Evolutionary conservation across 2,113 vertebrate genomes (phyloP).

Genomic region (Nothocercus nigrocapillus): DNA sequence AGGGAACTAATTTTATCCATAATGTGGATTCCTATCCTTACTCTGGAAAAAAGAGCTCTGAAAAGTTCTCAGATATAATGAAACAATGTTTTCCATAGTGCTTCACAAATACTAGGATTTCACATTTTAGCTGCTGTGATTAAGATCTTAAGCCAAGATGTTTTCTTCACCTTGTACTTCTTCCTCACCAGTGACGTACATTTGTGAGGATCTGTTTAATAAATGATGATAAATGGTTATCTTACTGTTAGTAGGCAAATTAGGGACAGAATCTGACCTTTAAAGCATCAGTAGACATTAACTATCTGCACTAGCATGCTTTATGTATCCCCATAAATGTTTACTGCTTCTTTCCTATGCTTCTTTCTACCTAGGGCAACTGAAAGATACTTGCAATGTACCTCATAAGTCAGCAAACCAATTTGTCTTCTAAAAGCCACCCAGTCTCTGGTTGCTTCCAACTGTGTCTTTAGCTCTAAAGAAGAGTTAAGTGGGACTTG

Average conservation of each 20-base stretch:
- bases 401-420: neutral
- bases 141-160: neutral
- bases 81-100: neutral
- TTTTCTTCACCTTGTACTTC: neutral
- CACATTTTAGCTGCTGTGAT: neutral
- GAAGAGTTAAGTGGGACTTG: rapidly evolving
- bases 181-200: neutral
- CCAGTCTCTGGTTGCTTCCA: neutral
- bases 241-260: neutral
- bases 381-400: neutral
- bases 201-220: neutral
- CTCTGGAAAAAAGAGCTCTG: neutral
- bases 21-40: neutral
- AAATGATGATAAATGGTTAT: neutral
- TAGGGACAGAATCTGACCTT: neutral
- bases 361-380: neutral
- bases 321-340: neutral
- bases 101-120: neutral
- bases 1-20: neutral
- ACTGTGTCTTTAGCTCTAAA: neutral
- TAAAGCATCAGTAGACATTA: neutral
- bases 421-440: neutral
- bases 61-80: neutral
- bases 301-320: rapidly evolving
- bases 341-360: neutral